Evolutionary conservation across 2,113 vertebrate species (phyloP).

Genomic region (Heliornis fulica): DNA sequence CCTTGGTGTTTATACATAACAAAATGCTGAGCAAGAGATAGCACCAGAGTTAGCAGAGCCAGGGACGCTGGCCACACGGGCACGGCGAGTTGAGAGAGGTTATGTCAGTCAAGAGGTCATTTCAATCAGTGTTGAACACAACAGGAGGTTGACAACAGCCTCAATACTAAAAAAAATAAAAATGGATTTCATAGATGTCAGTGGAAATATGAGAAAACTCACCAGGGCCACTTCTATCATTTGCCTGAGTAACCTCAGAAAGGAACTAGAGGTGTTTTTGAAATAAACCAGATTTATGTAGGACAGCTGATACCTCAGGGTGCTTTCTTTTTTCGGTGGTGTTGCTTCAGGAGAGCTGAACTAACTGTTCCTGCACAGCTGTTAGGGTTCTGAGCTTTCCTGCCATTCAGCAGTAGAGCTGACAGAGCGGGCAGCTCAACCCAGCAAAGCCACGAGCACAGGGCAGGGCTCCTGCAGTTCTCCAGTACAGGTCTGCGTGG

Average conservation of each 20-base stretch:
- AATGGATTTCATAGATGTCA: not conserved
- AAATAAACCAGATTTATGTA: slow-evolving; percentile 36
- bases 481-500: not conserved
- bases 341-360: slow-evolving; percentile 1
- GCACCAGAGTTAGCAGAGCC: slow-evolving; percentile 24
- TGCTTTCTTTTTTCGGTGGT: not conserved
- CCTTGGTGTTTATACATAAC: slow-evolving; percentile 38
- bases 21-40: slow-evolving; percentile 47
- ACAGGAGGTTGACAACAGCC: not conserved
- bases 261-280: not conserved
- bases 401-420: not conserved
- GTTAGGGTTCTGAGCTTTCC: not conserved
- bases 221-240: not conserved
- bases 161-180: not conserved
- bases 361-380: slow-evolving; percentile 4
- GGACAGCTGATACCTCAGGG: not conserved
- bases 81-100: not conserved
- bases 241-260: not conserved
- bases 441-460: not conserved
- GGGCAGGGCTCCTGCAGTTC: not conserved
- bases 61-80: not conserved
- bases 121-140: slow-evolving; percentile 6
- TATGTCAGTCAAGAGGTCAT: slow-evolving; percentile 10
- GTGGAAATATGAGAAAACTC: not conserved
- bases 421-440: not conserved